phyloP scores from a whole-genome alignment of 2,888 invertebrate species.

The Diplazon laetatorius region DNA sequence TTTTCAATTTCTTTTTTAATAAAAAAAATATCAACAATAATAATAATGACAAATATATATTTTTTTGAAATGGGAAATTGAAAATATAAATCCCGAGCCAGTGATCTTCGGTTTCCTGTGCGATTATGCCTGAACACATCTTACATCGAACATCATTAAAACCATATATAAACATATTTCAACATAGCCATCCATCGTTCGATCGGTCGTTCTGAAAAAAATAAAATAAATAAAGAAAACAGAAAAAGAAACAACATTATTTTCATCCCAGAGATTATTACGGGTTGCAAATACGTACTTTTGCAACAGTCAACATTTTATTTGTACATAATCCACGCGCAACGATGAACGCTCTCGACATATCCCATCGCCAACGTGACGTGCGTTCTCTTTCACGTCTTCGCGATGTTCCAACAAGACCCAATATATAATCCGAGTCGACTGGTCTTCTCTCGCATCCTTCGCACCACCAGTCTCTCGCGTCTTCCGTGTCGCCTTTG shows the following conservation, averaged over 20 bases:
- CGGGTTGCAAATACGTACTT: conserved; percentile 21
- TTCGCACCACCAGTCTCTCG: no score
- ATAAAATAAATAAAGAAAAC: no score
- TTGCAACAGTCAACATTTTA: conserved; percentile 27
- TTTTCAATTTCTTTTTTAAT: no score
- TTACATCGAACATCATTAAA: conserved; percentile 2
- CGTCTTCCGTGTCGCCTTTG: conserved; percentile 19
- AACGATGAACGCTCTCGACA: conserved; percentile 25
- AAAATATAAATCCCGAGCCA: no score
- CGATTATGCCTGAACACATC: not conserved
- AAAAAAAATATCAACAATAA: no score
- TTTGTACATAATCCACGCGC: conserved; percentile 1
- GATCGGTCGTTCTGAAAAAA: conserved; percentile 15
- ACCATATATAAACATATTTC: not conserved
- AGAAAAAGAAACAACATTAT: no score
- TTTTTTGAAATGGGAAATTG: no score
- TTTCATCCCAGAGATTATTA: conserved; percentile 19
- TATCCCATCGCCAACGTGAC: no score
- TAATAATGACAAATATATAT: no score
- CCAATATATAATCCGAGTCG: conserved; percentile 25
- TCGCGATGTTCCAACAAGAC: conserved; percentile 18
- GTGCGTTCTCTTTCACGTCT: conserved; percentile 62
- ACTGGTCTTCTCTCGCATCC: conserved; percentile 39
- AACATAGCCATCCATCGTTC: conserved; percentile 7
- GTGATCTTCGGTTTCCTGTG: no score